Percentiles rank a stretch among this genome's conserved stretches.
Evolutionary conservation across 2,888 invertebrate genomes (phyloP).

Genomic region (Pachydiplax longipennis): DNA sequence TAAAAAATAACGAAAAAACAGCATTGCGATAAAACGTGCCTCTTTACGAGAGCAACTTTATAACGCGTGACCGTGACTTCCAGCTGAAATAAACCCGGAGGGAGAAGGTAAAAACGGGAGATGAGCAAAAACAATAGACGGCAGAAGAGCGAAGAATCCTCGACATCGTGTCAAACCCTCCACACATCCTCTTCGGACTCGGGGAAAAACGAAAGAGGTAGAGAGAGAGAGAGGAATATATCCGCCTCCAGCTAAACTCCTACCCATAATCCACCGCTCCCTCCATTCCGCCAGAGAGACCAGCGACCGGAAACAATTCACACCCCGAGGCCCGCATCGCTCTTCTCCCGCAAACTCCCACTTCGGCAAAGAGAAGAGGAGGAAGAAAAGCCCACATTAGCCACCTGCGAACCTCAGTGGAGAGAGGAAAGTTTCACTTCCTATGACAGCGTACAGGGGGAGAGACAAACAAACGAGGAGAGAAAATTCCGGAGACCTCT

Average conservation of each 20-base stretch:
- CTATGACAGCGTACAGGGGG: not conserved
- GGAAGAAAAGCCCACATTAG: not conserved
- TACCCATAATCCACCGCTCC: not conserved
- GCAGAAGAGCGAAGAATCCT: not conserved
- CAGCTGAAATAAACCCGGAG: no score
- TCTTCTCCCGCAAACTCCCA: slow-evolving; percentile 17
- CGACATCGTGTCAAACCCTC: not conserved
- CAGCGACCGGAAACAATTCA: not conserved
- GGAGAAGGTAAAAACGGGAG: not conserved
- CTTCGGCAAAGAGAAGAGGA: slow-evolving; percentile 14
- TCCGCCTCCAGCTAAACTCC: not conserved
- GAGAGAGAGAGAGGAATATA: not conserved
- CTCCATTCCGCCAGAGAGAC: slow-evolving; percentile 45
- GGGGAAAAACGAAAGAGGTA: not conserved
- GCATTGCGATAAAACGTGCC: no score
- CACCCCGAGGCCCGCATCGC: not conserved
- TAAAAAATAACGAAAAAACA: no score
- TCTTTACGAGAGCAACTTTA: no score
- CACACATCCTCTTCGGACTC: not conserved
- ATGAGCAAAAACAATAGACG: not conserved
- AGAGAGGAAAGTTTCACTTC: not conserved
- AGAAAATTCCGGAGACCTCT: not conserved
- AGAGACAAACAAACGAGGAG: not conserved
- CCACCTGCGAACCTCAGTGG: not conserved
- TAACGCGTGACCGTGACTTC: no score